phyloP scores from a whole-genome alignment of 1,140 invertebrate species.

The Stenopsyche tienmushanensis region DNA sequence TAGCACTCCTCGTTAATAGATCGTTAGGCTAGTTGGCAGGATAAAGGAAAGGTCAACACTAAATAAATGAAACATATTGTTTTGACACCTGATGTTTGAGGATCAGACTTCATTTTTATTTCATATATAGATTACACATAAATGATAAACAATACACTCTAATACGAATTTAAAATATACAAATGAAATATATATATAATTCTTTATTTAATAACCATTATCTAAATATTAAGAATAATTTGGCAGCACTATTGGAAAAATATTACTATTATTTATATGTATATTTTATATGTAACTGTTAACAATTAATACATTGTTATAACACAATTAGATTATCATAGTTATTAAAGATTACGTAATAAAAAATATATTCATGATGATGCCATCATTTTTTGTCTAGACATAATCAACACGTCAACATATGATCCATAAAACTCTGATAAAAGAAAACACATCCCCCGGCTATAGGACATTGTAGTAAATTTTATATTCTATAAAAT shows the following conservation, averaged over 20 bases:
- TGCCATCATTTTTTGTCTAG: conserved; percentile 31
- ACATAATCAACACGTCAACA: conserved; percentile 17
- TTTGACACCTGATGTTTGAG: conserved; percentile 29
- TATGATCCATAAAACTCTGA: conserved; percentile 2
- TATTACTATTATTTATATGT: conserved; percentile 39
- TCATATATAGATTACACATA: conserved; percentile 42
- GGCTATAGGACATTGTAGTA: no score
- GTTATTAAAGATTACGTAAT: conserved; percentile 36
- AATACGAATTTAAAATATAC: conserved; percentile 41
- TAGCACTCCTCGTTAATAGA: no score
- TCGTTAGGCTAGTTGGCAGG: no score
- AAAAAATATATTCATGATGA: conserved; percentile 40
- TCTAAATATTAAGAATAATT: conserved; percentile 41
- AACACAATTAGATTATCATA: conserved; percentile 37
- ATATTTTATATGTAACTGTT: conserved; percentile 28
- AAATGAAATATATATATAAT: conserved; percentile 37
- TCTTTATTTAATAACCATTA: conserved; percentile 22
- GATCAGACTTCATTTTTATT: conserved; percentile 37
- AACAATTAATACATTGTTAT: conserved; percentile 39
- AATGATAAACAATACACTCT: conserved; percentile 38
- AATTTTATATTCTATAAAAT: no score
- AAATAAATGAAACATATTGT: conserved; percentile 15
- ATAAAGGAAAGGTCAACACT: no score
- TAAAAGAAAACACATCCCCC: no score
- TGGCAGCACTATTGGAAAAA: conserved; percentile 43